Evolutionary conservation across 2,113 vertebrate genomes (phyloP).

Genomic region (Chloropsis cyanopogon): DNA sequence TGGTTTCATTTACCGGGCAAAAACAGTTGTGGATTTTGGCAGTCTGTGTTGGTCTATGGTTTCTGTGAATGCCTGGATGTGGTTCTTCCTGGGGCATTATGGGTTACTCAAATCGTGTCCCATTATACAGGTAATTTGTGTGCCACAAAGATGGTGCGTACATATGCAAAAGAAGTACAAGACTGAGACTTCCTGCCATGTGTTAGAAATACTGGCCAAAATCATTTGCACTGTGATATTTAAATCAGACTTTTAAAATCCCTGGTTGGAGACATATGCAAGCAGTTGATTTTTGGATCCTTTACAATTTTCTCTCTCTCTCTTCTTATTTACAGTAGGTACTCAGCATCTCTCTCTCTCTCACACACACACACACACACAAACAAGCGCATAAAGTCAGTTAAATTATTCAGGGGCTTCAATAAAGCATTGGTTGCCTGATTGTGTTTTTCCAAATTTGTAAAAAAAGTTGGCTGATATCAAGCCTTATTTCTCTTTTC

Average conservation of each 20-base stretch:
- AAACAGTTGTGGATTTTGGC: neutral
- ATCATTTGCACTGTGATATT: neutral
- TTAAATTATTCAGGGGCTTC: neutral
- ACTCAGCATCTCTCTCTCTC: neutral
- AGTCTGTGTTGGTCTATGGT: neutral
- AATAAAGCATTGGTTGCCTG: neutral
- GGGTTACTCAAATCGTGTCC: neutral
- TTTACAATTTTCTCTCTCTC: neutral
- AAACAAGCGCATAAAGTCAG: neutral
- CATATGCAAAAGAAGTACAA: neutral
- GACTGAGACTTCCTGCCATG: neutral
- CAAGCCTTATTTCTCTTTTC: neutral
- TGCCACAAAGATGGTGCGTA: neutral
- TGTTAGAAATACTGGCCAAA: neutral
- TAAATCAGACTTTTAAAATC: constrained; percentile 11
- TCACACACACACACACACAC: neutral
- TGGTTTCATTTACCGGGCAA: neutral
- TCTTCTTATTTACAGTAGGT: neutral
- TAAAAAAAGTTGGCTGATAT: neutral
- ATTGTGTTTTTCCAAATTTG: neutral
- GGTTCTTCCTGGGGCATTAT: neutral
- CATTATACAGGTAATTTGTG: neutral
- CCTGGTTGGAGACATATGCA: neutral
- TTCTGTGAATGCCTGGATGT: neutral
- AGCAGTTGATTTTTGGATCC: constrained; percentile 25